Conservation (phyloP, 2,113 vertebrate genomes). For the Cyphomyrus discorhynchus region DNA sequence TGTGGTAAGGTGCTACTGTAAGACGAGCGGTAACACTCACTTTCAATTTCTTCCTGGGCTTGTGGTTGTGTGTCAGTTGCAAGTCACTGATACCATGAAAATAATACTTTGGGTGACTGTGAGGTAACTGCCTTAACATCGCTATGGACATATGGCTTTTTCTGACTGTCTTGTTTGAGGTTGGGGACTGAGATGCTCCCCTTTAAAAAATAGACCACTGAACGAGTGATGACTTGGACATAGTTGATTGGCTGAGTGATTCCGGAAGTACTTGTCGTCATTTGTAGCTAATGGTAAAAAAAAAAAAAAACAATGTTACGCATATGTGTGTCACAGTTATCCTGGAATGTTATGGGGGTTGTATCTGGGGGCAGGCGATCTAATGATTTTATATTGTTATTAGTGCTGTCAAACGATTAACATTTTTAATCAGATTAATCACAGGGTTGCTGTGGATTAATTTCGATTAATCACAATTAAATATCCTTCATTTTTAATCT, state of each 20-base stretch:
- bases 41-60: not conserved
- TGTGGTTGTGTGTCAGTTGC: not conserved
- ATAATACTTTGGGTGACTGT: not conserved
- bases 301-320: not conserved
- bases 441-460: too few relatives aligned
- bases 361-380: not conserved
- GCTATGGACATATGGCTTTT: not conserved
- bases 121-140: not conserved
- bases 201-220: not conserved
- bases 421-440: too few relatives aligned
- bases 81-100: not conserved
- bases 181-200: not conserved
- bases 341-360: not conserved
- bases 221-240: not conserved
- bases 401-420: too few relatives aligned
- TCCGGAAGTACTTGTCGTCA: not conserved
- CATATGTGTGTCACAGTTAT: not conserved
- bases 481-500: too few relatives aligned
- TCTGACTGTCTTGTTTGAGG: not conserved
- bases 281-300: not conserved
- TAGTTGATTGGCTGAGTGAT: not conserved
- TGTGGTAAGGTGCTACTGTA: not conserved
- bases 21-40: not conserved
- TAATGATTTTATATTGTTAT: not conserved
- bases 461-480: too few relatives aligned